Base-by-base conservation (phyloP, 2,888 invertebrate species). In the Drosophila putrida region DNA sequence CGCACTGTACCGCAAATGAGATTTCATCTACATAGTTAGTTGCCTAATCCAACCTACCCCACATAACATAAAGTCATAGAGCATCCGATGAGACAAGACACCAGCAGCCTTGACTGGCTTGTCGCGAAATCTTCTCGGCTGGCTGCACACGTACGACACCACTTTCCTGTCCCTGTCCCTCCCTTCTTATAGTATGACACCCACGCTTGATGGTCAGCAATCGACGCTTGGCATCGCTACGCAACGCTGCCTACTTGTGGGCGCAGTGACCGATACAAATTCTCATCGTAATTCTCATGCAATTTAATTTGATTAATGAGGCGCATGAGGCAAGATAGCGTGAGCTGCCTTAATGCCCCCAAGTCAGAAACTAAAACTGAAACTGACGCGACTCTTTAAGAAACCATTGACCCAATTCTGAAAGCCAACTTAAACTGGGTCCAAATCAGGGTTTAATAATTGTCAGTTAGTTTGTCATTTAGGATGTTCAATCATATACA, bases 281-380 rank as follows among this genome's bases (percentile, higher is more conserved):
- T 72, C 54, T 71, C 66, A 27, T 65, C 60, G 75, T 73, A 75
- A 79, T 80, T 80, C 69, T 70, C 79, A 74, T 80, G 74, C 84
- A 79, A 87, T 83, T 83, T 87, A 80, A 82, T 85, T 80, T 87
- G 82, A 81, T 87, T 87, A 87, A 86, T 87, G 88, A 87, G 78
- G 66, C 82, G 86, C 76, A 78, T 77, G 71, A 82, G 64, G 53
- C 73, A 63, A 83, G 87, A 85, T 82, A 78, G 76, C 73, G 70
- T 44, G 51, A 47, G 63, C 50, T 51, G 51, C 43, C 5, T 49
- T 47, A 31, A 36, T 54, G 54, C 11, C 33, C n/a, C 36, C 38
- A 47, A 31, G 41, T 10, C 44, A 8, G 10, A 4, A 44, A 6
- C 33, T 4, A 10, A 44, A 36, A 15, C 31, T 27, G 9, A 4